Evolutionary conservation across 2,888 invertebrate genomes (phyloP), one percentile per base, ranked within the genome.

Genomic region (Acrobasis repandana): DNA sequence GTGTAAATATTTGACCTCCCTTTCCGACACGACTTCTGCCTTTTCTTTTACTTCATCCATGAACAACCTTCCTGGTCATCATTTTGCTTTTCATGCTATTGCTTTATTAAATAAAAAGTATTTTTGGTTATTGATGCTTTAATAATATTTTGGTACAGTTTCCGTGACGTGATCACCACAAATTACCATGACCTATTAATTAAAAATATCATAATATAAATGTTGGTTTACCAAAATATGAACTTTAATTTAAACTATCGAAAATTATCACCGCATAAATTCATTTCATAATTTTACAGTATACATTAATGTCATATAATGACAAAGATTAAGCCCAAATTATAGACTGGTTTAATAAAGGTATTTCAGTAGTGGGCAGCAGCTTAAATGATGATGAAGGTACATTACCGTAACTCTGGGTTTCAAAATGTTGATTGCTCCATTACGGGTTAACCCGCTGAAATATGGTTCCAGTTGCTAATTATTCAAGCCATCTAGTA

Each of bases 401-500:
- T 46, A 46, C 56, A 56, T 43, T 46, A 52, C 20, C 51, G 20
- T 52, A 33, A 48, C n/a, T 15, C 10, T 34, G 15, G 28, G 48
- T 58, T 38, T 36, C 54, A 54, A 20, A 54, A 52, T 28, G 16
- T 15, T 36, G 36, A 50, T 51, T 59, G 38, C 59, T 51, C 18
- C 38, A 59, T 51, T 59, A 51, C 49, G 43, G 5, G 49, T 50
- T 28, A n/a, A 10, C 43, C 50, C 5, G 36, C 48, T 54, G 57
- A 47, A 58, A 58, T 58, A 58, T 58, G 10, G 38, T 38, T 48
- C 57, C 28, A 51, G 51, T 59, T 18, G 43, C 58, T 64, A 64
- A 64, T 64, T 64, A 64, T 60, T 64, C 57, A 58, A 62, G 60
- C 58, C 60, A 64, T 62, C 64, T 56, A 34, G 56, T 16, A 33